Conservation (phyloP, 2,113 vertebrate genomes). For the Oreocharis arfaki region DNA sequence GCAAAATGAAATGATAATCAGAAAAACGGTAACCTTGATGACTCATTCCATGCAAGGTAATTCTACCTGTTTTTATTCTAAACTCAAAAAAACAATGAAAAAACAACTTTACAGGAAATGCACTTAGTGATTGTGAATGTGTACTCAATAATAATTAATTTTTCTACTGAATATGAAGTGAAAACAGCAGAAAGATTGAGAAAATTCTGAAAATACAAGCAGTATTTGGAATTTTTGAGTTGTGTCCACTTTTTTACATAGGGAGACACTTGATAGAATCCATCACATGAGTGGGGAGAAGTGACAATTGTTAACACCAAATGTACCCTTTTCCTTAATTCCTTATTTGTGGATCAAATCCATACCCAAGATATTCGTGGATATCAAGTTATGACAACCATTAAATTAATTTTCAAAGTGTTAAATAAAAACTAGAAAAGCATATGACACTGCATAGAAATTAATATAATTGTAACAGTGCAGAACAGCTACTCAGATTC, state of each 20-base stretch:
- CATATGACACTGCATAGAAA: not conserved
- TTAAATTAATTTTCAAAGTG: not conserved
- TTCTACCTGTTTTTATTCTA: not conserved
- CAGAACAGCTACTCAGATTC: not conserved
- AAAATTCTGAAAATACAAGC: not conserved
- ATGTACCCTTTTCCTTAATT: not conserved
- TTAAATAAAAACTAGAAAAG: not conserved
- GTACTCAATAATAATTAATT: not conserved
- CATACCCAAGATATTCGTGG: not conserved
- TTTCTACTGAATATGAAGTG: not conserved
- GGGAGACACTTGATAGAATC: not conserved
- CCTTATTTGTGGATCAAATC: not conserved
- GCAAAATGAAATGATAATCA: not conserved
- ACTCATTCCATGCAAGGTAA: not conserved
- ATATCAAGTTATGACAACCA: not conserved
- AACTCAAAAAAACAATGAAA: not conserved
- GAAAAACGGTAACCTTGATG: not conserved
- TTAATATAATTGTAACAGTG: not conserved
- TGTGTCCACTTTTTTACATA: not conserved
- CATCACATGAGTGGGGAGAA: rapidly evolving
- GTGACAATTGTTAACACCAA: not conserved
- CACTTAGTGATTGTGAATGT: not conserved
- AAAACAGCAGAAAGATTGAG: not conserved
- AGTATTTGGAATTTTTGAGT: not conserved
- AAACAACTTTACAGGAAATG: not conserved